phyloP scores from a whole-genome alignment of 2,113 vertebrate genomes.

The Catharus bicknelli region DNA sequence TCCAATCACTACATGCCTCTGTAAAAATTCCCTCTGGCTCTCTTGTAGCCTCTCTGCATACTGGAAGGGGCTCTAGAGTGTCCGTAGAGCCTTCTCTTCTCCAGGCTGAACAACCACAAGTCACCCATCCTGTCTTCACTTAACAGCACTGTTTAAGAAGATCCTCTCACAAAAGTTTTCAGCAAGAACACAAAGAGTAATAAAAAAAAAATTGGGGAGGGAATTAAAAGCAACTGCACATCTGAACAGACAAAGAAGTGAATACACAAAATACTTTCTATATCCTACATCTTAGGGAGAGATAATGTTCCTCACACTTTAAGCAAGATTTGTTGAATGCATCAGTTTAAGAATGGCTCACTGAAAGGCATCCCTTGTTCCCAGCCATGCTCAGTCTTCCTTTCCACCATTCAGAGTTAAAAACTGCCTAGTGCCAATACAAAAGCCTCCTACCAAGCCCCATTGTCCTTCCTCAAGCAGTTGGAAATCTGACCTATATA shows the following conservation, averaged over 20 bases:
- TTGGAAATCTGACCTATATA: not conserved
- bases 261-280: not conserved
- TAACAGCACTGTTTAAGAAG: not conserved
- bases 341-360: not conserved
- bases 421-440: not conserved
- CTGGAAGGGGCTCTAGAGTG: not conserved
- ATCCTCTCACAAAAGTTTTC: not conserved
- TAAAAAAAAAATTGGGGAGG: not conserved
- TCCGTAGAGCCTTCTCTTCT: not conserved
- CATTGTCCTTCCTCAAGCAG: not conserved
- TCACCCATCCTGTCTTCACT: not conserved
- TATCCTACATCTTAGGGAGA: not conserved
- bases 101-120: not conserved
- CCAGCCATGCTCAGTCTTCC: not conserved
- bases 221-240: not conserved
- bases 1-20: not conserved
- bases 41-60: not conserved
- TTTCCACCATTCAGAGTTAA: not conserved
- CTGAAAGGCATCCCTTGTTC: not conserved
- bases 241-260: not conserved
- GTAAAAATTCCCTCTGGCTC: not conserved
- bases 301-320: not conserved
- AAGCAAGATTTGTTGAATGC: not conserved
- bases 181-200: not conserved
- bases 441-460: not conserved